phyloP scores from a whole-genome alignment of 2,888 invertebrate genomes.

The Drosophila robusta region DNA sequence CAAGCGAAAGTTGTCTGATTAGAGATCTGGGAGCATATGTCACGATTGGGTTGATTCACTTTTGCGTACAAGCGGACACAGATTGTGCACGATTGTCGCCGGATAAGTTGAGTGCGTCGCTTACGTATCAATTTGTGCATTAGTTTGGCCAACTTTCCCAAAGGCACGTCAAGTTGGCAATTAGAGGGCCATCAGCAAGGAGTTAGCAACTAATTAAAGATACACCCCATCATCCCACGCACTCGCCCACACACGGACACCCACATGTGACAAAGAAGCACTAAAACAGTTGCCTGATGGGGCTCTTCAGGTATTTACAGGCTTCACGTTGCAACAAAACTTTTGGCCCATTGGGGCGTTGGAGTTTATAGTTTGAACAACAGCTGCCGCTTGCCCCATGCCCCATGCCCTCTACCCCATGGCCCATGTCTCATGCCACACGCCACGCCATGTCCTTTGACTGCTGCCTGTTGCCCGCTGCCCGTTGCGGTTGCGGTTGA shows the following conservation, averaged over 20 bases:
- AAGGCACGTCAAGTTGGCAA: constrained; percentile 28
- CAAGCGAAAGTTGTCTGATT: constrained; percentile 1
- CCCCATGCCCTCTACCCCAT: no score
- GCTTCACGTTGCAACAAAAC: constrained; percentile 26
- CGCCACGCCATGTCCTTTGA: no score
- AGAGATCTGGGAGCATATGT: constrained; percentile 2
- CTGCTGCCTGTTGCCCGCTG: background rate
- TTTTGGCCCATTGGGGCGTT: background rate
- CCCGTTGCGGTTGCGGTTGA: constrained; percentile 17
- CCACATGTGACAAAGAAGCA: background rate
- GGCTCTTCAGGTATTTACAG: constrained; percentile 14
- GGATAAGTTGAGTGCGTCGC: constrained; percentile 12
- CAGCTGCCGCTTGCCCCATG: constrained; percentile 4
- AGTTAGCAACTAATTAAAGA: constrained; percentile 53
- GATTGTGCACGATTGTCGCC: constrained; percentile 12
- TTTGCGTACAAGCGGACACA: constrained; percentile 2
- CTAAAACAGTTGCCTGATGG: background rate
- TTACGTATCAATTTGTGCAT: constrained; percentile 39
- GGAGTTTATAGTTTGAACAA: background rate
- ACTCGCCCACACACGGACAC: background rate
- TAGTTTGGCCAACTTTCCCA: constrained; percentile 11
- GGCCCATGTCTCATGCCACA: background rate
- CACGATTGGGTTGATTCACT: constrained; percentile 1
- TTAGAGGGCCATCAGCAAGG: constrained; percentile 29
- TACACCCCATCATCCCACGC: background rate